Conservation (phyloP, 2,113 vertebrate genomes). For the Bos indicus region DNA sequence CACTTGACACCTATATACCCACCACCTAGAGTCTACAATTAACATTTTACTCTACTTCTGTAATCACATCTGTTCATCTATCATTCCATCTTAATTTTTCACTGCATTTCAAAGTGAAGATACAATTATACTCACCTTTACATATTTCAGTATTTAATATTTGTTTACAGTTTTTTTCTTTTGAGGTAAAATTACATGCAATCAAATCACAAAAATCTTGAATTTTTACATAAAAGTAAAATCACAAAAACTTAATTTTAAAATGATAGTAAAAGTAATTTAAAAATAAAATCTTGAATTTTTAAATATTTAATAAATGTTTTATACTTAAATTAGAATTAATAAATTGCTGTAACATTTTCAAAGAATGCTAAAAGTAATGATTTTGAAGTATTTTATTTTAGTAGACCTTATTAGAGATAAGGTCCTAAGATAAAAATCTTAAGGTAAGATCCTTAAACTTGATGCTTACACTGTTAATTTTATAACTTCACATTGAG, state of each 20-base stretch:
- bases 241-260: background rate
- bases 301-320: background rate
- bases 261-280: background rate
- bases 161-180: background rate
- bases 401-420: background rate
- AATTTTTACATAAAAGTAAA: background rate
- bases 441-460: too few relatives aligned
- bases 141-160: constrained; percentile 4
- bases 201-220: constrained; percentile 3
- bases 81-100: constrained; percentile 4
- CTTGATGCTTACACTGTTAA: background rate
- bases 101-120: background rate
- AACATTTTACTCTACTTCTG: background rate
- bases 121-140: background rate
- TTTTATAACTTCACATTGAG: constrained; percentile 3
- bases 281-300: background rate
- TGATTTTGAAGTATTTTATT: constrained; percentile 7
- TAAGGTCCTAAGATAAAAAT: background rate
- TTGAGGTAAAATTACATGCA: background rate
- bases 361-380: constrained; percentile 31
- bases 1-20: background rate
- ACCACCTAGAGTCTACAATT: background rate
- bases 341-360: background rate
- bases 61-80: background rate
- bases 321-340: constrained; percentile 8